Percentiles rank a stretch among this genome's conserved stretches.
These are phyloP conservation scores for Himalopsyche phryganea DNA, from an alignment of 1,140 invertebrate species.

Conservation along the genomic window DNA sequence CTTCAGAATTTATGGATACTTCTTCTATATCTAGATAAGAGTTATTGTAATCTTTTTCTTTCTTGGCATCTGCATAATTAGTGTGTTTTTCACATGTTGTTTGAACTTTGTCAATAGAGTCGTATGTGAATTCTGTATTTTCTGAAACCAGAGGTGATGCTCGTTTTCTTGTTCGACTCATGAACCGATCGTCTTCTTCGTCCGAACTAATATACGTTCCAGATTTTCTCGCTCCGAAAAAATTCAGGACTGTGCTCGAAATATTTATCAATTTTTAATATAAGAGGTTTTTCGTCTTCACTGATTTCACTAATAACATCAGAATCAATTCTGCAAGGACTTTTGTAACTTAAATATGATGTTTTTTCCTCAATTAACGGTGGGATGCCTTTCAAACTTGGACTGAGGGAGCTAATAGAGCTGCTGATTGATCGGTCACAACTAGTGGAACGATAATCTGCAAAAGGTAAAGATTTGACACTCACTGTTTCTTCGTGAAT, in stretches of 20 bases:
- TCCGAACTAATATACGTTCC: constrained; percentile 34
- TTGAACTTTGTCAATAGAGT: too few relatives aligned
- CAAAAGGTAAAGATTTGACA: constrained; percentile 15
- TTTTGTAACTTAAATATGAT: constrained; percentile 42
- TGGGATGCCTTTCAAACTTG: constrained; percentile 14
- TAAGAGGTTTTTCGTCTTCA: constrained; percentile 51
- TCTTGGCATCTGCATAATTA: not conserved
- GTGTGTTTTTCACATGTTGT: too few relatives aligned
- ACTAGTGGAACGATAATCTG: constrained; percentile 25
- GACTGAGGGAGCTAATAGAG: constrained; percentile 31
- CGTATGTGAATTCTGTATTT: constrained; percentile 5
- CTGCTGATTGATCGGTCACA: constrained; percentile 32
- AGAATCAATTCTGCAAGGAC: constrained; percentile 44
- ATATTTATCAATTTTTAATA: constrained; percentile 52
- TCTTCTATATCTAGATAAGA: too few relatives aligned
- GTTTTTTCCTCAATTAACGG: constrained; percentile 17
- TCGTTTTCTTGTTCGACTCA: constrained; percentile 4
- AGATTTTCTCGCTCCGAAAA: constrained; percentile 45
- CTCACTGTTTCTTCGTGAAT: constrained; percentile 8
- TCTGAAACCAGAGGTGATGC: not conserved
- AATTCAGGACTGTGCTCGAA: constrained; percentile 55
- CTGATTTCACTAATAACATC: constrained; percentile 47
- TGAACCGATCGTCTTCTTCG: constrained; percentile 28
- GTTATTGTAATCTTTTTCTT: too few relatives aligned
- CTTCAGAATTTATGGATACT: too few relatives aligned